A percentile compares a stretch with the other conserved stretches of the same genome.
phyloP scores from a whole-genome alignment of 2,797 vertebrate species.

The Betta splendens region DNA sequence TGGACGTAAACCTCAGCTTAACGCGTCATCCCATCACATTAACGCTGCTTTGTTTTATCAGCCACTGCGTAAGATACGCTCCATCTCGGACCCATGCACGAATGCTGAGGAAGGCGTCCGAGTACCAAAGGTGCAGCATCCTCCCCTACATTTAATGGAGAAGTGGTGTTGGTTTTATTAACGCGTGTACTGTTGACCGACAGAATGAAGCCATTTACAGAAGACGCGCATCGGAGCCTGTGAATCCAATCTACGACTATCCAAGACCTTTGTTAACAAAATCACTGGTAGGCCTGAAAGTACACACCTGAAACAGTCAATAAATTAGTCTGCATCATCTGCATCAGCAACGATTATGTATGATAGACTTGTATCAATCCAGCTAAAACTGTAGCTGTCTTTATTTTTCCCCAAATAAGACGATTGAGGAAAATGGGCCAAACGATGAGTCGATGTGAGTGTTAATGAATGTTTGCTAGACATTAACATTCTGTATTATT shows the following conservation, averaged over 20 bases:
- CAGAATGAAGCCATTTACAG: neutral
- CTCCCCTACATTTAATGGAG: neutral
- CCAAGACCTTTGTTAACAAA: slow-evolving; percentile 8
- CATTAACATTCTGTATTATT: neutral
- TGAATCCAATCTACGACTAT: slow-evolving; percentile 47
- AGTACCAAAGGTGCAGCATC: slow-evolving; percentile 28
- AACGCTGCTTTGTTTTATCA: slow-evolving; percentile 34
- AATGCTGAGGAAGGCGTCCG: neutral
- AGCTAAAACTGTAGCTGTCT: too few relatives aligned
- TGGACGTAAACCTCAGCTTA: too few relatives aligned
- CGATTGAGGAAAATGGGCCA: neutral
- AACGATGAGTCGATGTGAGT: slow-evolving; percentile 67
- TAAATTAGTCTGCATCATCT: too few relatives aligned
- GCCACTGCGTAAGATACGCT: slow-evolving; percentile 28
- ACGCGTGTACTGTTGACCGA: neutral
- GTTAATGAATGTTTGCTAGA: neutral
- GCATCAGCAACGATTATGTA: too few relatives aligned
- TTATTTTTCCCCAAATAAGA: neutral
- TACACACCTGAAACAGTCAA: too few relatives aligned
- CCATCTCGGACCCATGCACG: slow-evolving; percentile 53
- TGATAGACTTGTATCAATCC: too few relatives aligned
- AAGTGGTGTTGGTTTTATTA: neutral
- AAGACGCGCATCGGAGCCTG: slow-evolving; percentile 50
- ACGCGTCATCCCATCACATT: too few relatives aligned
- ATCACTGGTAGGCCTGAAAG: slow-evolving; percentile 7